Base-by-base conservation (phyloP, 2,113 vertebrate genomes). In the Lepus europaeus region DNA sequence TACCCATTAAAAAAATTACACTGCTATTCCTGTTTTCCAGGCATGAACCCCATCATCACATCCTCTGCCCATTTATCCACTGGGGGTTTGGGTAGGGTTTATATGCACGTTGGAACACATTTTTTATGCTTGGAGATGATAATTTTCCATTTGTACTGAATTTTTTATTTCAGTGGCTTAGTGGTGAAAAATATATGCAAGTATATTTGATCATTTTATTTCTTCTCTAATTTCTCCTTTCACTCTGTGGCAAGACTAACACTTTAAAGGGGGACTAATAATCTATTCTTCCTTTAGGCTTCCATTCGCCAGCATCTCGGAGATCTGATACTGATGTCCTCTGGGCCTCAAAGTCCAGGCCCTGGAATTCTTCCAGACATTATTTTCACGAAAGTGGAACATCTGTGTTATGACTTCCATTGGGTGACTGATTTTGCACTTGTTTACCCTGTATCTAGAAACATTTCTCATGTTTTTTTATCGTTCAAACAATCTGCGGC, bases 181-280 rank as follows among this genome's bases (percentile, higher is more conserved):
- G 31, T 84, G 77, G 22, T 64, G 79, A 64, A 79, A 87, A 66
- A 4, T 6, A 9, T 95, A 53, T 45, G 2, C 49, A 56, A 85
- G 6, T 63, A 19, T 84, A 92, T 73, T 66, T 91, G 61, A 82
- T 9, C 11, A 90, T 89, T 94, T 64, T n/a, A 77, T 51, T 88
- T 95, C 8, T 56, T 70, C 96, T 91, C 25, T 22, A 82, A 82
- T 89, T 91, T 96, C 17, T 85, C 25, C 12, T 83, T 86, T 87
- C 83, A 64, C 39, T 64, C 14, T 79, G 22, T 82, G 69, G 63
- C 25, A 87, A 94, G 84, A 74, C 63, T n/a, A 91, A 27, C 31
- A 79, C 61, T n/a, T 90, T 93, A 88, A 87, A 86, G 53, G 90
- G 81, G 5, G 4, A 89, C 9, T 81, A 61, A 90, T 77, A 63